A percentile compares a stretch with the other conserved stretches of the same genome.
Evolutionary conservation across 2,113 vertebrate species (phyloP).

Genomic region (human): DNA sequence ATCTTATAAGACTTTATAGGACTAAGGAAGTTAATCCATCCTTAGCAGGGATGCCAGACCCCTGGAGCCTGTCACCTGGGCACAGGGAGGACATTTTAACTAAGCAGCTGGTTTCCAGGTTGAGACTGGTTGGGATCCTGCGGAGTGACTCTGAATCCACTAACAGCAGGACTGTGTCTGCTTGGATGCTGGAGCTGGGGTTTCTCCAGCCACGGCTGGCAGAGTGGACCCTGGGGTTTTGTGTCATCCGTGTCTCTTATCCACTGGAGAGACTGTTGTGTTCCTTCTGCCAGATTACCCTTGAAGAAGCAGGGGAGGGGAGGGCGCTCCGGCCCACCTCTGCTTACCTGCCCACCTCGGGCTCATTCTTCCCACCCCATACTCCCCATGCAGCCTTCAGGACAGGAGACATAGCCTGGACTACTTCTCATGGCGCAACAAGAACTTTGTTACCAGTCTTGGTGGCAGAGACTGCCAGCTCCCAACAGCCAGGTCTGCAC

Average conservation of each 20-base stretch:
- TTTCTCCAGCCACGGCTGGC: background rate
- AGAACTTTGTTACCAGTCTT: background rate
- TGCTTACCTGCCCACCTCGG: background rate
- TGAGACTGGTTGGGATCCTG: background rate
- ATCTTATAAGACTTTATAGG: fast-evolving
- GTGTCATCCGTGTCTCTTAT: fast-evolving
- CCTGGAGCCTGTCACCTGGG: background rate
- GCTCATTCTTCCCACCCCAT: background rate
- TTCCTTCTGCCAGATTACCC: background rate
- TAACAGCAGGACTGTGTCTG: fast-evolving
- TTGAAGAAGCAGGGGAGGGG: background rate
- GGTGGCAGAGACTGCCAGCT: no score
- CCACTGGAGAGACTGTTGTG: no score
- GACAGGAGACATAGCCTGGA: no score
- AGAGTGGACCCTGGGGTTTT: fast-evolving
- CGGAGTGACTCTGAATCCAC: fast-evolving
- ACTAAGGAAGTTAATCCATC: background rate
- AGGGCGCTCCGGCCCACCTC: fast-evolving
- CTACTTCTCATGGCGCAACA: background rate
- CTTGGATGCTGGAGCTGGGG: fast-evolving
- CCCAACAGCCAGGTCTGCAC: background rate
- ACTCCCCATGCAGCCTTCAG: no score
- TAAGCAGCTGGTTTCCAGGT: background rate
- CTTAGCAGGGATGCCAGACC: background rate
- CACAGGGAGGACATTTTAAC: background rate